These are phyloP conservation scores for Trichonephila inaurata DNA, from an alignment of 1,140 invertebrate genomes.

Conservation along the genomic window DNA sequence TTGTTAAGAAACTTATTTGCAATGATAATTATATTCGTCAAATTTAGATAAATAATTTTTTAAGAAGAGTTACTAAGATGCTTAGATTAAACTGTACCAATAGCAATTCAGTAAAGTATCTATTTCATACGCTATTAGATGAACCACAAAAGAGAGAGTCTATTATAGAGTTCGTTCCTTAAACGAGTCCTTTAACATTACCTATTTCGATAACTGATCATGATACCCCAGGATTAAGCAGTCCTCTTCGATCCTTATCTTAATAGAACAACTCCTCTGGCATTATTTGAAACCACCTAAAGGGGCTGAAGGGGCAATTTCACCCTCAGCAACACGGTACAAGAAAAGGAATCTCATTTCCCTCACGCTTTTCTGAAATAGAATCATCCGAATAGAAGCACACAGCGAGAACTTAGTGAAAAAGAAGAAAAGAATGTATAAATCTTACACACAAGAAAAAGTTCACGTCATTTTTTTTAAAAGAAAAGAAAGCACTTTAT, in stretches of 20 bases:
- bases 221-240: constrained; percentile 2
- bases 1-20: too few relatives aligned
- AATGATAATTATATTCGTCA: too few relatives aligned
- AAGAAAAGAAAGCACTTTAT: not conserved
- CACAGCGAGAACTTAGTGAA: not conserved
- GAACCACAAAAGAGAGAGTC: not conserved
- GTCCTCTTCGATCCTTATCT: constrained; percentile 21
- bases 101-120: not conserved
- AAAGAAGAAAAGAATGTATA: not conserved
- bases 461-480: not conserved
- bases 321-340: not conserved
- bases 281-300: constrained; percentile 31
- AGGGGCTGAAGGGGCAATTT: not conserved
- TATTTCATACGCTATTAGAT: not conserved
- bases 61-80: too few relatives aligned
- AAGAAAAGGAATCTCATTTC: not conserved
- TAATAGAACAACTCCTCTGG: constrained; percentile 17
- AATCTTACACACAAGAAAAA: not conserved
- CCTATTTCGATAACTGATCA: constrained; percentile 43
- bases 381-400: not conserved
- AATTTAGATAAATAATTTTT: too few relatives aligned
- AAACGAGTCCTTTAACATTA: not conserved
- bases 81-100: not conserved
- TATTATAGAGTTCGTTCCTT: constrained; percentile 1
- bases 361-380: not conserved